A percentile compares a stretch with the other conserved stretches of the same genome.
phyloP scores from a whole-genome alignment of 2,113 vertebrate species.

The Cranoglanis bouderius region DNA sequence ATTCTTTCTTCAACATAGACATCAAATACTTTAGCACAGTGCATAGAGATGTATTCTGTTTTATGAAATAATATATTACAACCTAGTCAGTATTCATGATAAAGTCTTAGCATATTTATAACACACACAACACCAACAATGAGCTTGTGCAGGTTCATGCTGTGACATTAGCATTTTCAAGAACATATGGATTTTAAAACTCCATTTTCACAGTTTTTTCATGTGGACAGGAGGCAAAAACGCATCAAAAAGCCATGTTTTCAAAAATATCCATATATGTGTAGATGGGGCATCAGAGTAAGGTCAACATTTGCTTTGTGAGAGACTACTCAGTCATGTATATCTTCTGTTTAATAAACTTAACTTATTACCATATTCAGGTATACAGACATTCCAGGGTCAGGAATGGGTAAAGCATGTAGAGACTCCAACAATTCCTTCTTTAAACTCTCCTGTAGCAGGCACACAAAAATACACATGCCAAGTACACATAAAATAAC shows the following conservation, averaged over 20 bases:
- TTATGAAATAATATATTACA: background rate
- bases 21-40: background rate
- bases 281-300: background rate
- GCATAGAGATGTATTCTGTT: background rate
- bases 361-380: conserved; percentile 81
- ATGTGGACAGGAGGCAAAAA: background rate
- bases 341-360: background rate
- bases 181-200: background rate
- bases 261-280: background rate
- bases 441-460: conserved; percentile 85
- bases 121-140: background rate
- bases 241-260: background rate
- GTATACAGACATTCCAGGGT: conserved; percentile 86
- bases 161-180: background rate
- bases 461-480: conserved; percentile 32
- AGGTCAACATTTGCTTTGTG: background rate
- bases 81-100: background rate
- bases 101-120: background rate
- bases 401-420: conserved; percentile 83
- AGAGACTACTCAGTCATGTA: background rate
- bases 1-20: background rate
- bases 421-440: conserved; percentile 88
- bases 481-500: background rate
- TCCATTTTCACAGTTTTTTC: background rate
- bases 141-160: background rate